A percentile compares a stretch with the other conserved stretches of the same genome.
These are phyloP conservation scores for Exocentrus adspersus DNA, from an alignment of 2,888 invertebrate species.

Conservation along the genomic window DNA sequence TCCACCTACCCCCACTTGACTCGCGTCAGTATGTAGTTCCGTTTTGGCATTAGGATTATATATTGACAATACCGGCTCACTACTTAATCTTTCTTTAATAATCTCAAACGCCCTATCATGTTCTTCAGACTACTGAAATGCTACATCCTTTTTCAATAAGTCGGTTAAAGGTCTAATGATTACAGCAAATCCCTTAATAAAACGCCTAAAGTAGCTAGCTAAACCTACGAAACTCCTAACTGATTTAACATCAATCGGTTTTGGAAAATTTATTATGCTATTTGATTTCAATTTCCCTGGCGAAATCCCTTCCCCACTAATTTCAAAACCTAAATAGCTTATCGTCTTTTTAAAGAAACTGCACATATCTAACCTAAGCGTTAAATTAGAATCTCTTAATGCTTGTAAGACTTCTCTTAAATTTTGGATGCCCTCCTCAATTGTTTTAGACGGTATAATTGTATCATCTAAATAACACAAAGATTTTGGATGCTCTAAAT, in stretches of 20 bases:
- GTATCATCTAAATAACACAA: slow-evolving; percentile 32
- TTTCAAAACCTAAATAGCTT: slow-evolving; percentile 22
- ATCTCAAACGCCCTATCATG: background rate
- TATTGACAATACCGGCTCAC: background rate
- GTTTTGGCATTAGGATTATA: background rate
- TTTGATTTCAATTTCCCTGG: slow-evolving; percentile 31
- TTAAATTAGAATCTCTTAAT: slow-evolving; percentile 14
- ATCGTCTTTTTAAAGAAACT: no score
- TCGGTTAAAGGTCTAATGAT: slow-evolving; percentile 34
- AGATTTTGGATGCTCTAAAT: slow-evolving; percentile 6
- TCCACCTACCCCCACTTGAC: background rate
- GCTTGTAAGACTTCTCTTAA: slow-evolving; percentile 11
- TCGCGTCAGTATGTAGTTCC: background rate
- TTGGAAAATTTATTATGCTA: slow-evolving; percentile 44
- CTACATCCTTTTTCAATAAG: slow-evolving; percentile 10
- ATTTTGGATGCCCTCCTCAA: slow-evolving; percentile 21
- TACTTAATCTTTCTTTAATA: background rate
- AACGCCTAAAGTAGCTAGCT: slow-evolving; percentile 42
- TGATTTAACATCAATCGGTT: slow-evolving; percentile 37
- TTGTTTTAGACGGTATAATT: slow-evolving; percentile 24
- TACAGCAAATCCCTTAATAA: slow-evolving; percentile 34
- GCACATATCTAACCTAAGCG: background rate
- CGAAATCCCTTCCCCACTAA: slow-evolving; percentile 12
- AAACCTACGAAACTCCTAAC: slow-evolving; percentile 40
- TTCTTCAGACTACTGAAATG: background rate